Percentiles rank a stretch among this genome's conserved stretches.
Evolutionary conservation across 2,113 vertebrate species (phyloP).

Genomic region (Protomyctophum bolini): DNA sequence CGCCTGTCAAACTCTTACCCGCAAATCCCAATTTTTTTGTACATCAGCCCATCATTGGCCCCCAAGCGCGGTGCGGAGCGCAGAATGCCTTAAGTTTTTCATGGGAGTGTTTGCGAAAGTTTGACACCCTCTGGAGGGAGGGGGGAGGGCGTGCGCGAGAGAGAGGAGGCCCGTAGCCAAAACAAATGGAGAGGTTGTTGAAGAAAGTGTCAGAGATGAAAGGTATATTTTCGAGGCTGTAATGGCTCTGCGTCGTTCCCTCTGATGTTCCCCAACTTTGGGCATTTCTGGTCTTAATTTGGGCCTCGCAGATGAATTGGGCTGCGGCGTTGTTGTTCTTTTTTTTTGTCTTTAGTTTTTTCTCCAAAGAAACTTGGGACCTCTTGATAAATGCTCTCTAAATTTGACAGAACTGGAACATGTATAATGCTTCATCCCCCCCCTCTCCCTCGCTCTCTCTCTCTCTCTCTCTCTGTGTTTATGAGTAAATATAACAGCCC

Average conservation of each 20-base stretch:
- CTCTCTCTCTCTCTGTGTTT: conserved; percentile 48
- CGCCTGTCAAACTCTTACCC: conserved; percentile 62
- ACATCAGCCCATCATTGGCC: conserved; percentile 66
- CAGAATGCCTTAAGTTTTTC: conserved; percentile 51
- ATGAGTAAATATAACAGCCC: conserved; percentile 66
- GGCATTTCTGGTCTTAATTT: conserved; percentile 71
- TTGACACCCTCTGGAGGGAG: conserved; percentile 50
- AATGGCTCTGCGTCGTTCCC: conserved; percentile 53
- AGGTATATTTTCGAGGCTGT: conserved; percentile 59
- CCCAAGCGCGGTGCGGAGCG: conserved; percentile 49
- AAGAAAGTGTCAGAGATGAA: conserved; percentile 70
- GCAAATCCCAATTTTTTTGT: conserved; percentile 65
- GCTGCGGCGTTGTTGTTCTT: conserved; percentile 30
- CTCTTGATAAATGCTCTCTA: conserved; percentile 59
- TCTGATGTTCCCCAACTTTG: conserved; percentile 52
- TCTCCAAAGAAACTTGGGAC: conserved; percentile 39
- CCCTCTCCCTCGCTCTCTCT: conserved; percentile 39
- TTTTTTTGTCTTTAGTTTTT: conserved; percentile 61
- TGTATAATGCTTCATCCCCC: conserved; percentile 22
- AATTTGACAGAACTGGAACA: conserved; percentile 64
- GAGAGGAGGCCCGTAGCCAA: conserved; percentile 54
- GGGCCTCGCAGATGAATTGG: conserved; percentile 53
- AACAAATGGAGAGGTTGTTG: conserved; percentile 70
- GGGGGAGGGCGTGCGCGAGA: background rate
- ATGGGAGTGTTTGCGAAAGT: conserved; percentile 50